Evolutionary conservation across 2,113 vertebrate genomes (phyloP), one percentile per base, ranked within the genome.

Genomic region (Choloepus hoffmanni): DNA sequence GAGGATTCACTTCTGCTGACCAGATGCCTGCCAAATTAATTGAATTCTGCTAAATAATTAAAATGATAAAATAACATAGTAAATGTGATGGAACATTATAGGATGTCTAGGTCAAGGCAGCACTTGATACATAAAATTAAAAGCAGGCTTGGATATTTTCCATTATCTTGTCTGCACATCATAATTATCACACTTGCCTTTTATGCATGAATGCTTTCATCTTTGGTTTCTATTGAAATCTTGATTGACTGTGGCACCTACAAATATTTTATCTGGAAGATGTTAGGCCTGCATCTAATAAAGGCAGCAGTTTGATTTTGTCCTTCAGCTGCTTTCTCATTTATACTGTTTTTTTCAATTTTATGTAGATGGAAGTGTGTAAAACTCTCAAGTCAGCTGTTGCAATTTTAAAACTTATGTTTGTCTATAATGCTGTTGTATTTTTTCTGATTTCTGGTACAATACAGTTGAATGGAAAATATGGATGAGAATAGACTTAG

Each of bases 161-260:
- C 98, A 99, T 99, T 99, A 99, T 99, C 98, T 99, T 99, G 98
- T 99, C 99, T 99, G 97, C 98, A 97, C 98, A 98, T 99, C 98
- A 97, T 98, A 99, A 98, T 99, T 99, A 98, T 98, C 98, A 98
- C 97, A 97, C 96, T 98, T 98, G 98, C 98, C 98, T 99, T 99
- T 99, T 99, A 98, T 99, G 99, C 99, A 98, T 98, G 98, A 98
- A 96, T 98, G 98, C 99, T 98, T 99, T 98, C 98, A 98, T 99
- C 98, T 99, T 98, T 98, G 97, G 97, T 98, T 98, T 98, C 98
- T 97, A 98, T 98, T 99, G 98, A 99, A 99, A 99, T 99, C 97
- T 98, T 99, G 99, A 99, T 99, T 99, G 99, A 99, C 98, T 99
- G 98, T 99, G 98, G 98, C 94, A 98, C 98, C 98, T 98, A 98